Evolutionary conservation across 2,797 vertebrate genomes (phyloP).

Genomic region (Megaceryle alcyon): DNA sequence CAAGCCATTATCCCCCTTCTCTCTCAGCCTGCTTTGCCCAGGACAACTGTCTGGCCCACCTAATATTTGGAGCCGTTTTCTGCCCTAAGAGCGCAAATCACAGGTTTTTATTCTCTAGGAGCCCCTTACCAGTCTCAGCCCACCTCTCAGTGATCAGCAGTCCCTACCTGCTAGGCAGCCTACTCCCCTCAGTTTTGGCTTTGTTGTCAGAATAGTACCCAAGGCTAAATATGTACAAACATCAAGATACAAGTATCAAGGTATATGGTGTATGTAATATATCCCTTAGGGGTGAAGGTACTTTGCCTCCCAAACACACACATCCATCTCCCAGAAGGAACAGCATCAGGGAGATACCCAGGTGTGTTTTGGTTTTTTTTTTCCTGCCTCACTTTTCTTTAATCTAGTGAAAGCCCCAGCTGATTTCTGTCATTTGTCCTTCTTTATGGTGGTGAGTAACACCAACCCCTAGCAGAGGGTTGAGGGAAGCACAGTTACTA

Average conservation of each 20-base stretch:
- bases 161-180: background rate
- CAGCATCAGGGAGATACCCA: rapidly evolving
- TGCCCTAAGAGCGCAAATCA: background rate
- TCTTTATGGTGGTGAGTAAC: background rate
- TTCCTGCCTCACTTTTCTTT: background rate
- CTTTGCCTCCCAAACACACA: background rate
- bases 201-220: background rate
- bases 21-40: background rate
- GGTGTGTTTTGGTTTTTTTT: background rate
- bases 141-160: background rate
- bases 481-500: background rate
- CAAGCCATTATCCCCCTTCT: background rate
- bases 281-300: background rate
- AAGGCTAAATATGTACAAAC: background rate
- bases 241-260: background rate
- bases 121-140: background rate
- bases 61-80: background rate
- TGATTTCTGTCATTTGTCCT: background rate
- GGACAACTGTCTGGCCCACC: rapidly evolving
- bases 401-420: rapidly evolving
- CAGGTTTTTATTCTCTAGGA: background rate
- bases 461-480: background rate
- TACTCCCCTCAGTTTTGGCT: background rate
- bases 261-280: background rate
- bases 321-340: background rate